Evolutionary conservation across 2,797 vertebrate species (phyloP).

Genomic region (Natrix natrix): DNA sequence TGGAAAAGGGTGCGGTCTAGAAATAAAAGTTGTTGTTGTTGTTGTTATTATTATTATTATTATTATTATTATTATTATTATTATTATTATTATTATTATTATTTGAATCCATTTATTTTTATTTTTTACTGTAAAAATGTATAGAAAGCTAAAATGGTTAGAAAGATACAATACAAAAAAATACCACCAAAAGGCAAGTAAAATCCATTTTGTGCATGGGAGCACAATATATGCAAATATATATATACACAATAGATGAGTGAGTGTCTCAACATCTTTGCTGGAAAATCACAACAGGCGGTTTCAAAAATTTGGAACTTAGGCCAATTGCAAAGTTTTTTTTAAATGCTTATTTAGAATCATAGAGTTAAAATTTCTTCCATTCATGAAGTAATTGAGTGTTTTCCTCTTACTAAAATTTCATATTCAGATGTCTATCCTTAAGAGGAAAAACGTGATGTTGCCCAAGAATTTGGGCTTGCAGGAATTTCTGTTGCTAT

Average conservation of each 20-base stretch:
- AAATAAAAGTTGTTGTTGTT: too few relatives aligned
- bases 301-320: neutral
- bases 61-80: too few relatives aligned
- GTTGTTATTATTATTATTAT: too few relatives aligned
- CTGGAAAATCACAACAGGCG: neutral
- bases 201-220: neutral
- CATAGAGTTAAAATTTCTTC: neutral
- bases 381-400: neutral
- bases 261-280: neutral
- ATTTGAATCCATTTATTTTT: neutral
- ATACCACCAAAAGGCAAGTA: neutral
- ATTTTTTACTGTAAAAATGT: neutral
- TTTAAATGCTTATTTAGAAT: neutral
- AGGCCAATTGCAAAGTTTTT: neutral
- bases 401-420: neutral
- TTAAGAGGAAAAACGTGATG: conserved; percentile 33
- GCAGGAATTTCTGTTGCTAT: conserved; percentile 51
- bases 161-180: neutral
- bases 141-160: neutral
- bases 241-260: neutral
- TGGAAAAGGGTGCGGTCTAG: too few relatives aligned
- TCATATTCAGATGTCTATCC: neutral
- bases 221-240: neutral
- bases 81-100: too few relatives aligned
- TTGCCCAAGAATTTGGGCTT: conserved; percentile 54